These are phyloP conservation scores for Eublepharis macularius DNA, from an alignment of 2,113 vertebrate genomes.

Conservation along the genomic window DNA sequence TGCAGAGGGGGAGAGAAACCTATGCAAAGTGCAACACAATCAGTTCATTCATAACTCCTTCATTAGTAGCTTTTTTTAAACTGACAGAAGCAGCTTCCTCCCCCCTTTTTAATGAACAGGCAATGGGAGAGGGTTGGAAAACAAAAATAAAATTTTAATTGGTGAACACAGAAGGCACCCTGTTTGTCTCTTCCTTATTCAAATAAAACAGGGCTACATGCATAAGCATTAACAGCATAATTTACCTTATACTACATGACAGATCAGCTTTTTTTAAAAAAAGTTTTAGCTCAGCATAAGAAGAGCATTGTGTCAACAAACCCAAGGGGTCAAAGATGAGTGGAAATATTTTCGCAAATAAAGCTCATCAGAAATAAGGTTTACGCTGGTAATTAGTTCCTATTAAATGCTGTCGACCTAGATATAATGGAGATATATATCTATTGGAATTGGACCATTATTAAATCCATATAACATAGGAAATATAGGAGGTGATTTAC, in stretches of 20 bases:
- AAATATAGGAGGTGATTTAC: too few relatives aligned
- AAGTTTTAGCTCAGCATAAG: neutral
- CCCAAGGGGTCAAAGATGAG: neutral
- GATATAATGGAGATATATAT: neutral
- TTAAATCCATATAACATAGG: neutral
- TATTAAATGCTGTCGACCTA: slow-evolving; percentile 9
- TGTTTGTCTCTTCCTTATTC: slow-evolving; percentile 51
- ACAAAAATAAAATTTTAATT: slow-evolving; percentile 71
- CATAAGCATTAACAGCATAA: slow-evolving; percentile 38
- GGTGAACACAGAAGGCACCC: slow-evolving; percentile 47
- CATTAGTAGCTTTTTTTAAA: slow-evolving; percentile 74
- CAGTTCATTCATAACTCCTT: slow-evolving; percentile 74
- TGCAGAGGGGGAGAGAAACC: slow-evolving; percentile 61
- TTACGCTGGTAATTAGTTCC: slow-evolving; percentile 22
- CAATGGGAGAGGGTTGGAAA: slow-evolving; percentile 44
- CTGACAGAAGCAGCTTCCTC: slow-evolving; percentile 58
- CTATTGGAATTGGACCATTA: neutral
- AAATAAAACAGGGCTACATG: slow-evolving; percentile 52
- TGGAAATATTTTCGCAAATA: slow-evolving; percentile 7
- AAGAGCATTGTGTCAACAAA: slow-evolving; percentile 29
- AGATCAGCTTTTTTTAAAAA: neutral
- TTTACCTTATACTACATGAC: slow-evolving; percentile 30
- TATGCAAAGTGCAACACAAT: slow-evolving; percentile 80
- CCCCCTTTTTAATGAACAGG: slow-evolving; percentile 44
- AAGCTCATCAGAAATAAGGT: neutral